A percentile compares a stretch with the other conserved stretches of the same genome.
Conservation (phyloP, 1,140 invertebrate genomes). For the Telenomus remus region DNA sequence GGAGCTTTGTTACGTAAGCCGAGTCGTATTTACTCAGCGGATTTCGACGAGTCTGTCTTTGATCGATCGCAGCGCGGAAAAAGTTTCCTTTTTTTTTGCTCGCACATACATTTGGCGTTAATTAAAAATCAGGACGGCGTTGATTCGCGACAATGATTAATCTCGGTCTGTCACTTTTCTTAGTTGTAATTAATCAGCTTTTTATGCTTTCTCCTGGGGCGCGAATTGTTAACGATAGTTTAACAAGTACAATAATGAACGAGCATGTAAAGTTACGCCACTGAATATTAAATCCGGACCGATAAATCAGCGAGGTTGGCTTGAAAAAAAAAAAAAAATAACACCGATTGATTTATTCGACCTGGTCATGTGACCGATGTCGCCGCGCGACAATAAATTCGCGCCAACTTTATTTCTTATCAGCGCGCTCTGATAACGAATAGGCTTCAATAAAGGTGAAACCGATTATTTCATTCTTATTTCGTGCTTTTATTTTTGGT, state of each 20-base stretch:
- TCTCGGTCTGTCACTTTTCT: slow-evolving; percentile 8
- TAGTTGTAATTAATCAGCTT: slow-evolving; percentile 18
- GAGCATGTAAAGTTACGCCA: slow-evolving; percentile 23
- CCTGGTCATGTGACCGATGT: slow-evolving; percentile 19
- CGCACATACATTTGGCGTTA: not conserved
- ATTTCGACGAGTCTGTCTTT: slow-evolving; percentile 16
- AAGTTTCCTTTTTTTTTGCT: slow-evolving; percentile 15
- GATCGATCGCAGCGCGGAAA: slow-evolving; percentile 14
- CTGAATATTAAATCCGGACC: slow-evolving; percentile 22
- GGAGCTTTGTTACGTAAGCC: slow-evolving; percentile 22
- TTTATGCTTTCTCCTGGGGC: slow-evolving; percentile 1
- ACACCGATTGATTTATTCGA: slow-evolving; percentile 33
- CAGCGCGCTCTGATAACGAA: slow-evolving; percentile 16
- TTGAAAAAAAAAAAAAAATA: slow-evolving; percentile 12
- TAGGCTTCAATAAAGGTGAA: slow-evolving; percentile 33
- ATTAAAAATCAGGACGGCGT: slow-evolving; percentile 11
- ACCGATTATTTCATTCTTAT: not conserved
- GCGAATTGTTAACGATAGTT: slow-evolving; percentile 28
- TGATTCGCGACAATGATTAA: slow-evolving; percentile 12
- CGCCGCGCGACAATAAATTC: slow-evolving; percentile 24
- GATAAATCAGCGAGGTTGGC: slow-evolving; percentile 23
- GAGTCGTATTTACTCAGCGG: slow-evolving; percentile 14
- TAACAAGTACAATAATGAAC: slow-evolving; percentile 33
- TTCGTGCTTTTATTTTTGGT: too few relatives aligned
- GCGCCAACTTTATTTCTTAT: slow-evolving; percentile 41